A percentile compares a stretch with the other conserved stretches of the same genome.
These are phyloP conservation scores for Plagodis dolabraria DNA, from an alignment of 2,888 invertebrate genomes.

Conservation along the genomic window DNA sequence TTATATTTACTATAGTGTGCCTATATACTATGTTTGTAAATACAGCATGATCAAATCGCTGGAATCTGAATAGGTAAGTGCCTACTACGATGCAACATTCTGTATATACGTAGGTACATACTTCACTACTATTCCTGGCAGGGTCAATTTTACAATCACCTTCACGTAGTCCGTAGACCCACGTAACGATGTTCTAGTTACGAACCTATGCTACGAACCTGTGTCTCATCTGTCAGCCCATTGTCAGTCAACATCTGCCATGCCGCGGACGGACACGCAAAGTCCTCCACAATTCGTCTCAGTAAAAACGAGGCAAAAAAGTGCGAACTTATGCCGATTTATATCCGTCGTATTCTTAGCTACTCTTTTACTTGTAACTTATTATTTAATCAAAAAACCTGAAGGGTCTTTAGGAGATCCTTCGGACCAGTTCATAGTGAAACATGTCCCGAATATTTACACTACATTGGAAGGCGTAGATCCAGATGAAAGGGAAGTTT, in stretches of 20 bases:
- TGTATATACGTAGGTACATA: background rate
- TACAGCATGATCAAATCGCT: too few species aligned
- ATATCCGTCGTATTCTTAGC: conserved; percentile 51
- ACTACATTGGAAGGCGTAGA: conserved; percentile 69
- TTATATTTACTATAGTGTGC: too few species aligned
- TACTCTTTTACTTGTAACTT: conserved; percentile 49
- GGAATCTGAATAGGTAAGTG: too few species aligned
- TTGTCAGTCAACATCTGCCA: conserved; percentile 73
- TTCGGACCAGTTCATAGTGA: conserved; percentile 65
- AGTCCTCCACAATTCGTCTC: conserved; percentile 54
- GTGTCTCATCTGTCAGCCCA: conserved; percentile 33
- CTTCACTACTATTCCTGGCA: conserved; percentile 45
- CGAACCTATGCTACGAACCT: conserved; percentile 59
- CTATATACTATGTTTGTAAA: too few species aligned
- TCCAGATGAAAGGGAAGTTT: conserved; percentile 84
- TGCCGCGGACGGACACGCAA: conserved; percentile 72
- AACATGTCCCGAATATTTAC: conserved; percentile 67
- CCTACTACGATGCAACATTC: too few species aligned
- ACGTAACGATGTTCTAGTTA: conserved; percentile 59
- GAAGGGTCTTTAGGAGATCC: conserved; percentile 62
- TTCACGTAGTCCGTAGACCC: conserved; percentile 48
- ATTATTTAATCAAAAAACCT: conserved; percentile 57
- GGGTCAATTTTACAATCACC: conserved; percentile 66
- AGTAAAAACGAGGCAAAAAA: conserved; percentile 58
- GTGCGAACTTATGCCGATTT: conserved; percentile 62